phyloP scores from a whole-genome alignment of 2,888 invertebrate genomes.

The Syrphus vitripennis region DNA sequence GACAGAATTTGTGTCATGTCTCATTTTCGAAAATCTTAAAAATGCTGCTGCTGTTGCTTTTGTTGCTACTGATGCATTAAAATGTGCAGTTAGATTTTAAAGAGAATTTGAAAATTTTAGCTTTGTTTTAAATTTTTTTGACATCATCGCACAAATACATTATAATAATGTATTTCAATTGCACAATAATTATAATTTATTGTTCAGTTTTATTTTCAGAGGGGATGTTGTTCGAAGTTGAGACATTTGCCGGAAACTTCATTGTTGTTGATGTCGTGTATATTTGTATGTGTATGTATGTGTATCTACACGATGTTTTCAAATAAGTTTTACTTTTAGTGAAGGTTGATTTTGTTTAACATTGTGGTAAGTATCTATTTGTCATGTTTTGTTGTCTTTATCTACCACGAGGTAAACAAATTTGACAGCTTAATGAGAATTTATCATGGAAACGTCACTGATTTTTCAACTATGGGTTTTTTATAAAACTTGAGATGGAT shows the following conservation, averaged over 20 bases:
- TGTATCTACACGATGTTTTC: slow-evolving; percentile 17
- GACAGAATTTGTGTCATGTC: slow-evolving; percentile 47
- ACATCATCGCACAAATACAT: background rate
- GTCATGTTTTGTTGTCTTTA: background rate
- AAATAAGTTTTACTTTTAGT: background rate
- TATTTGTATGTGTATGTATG: no score
- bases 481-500: no score
- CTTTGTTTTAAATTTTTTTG: background rate
- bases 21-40: slow-evolving; percentile 33
- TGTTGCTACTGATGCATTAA: slow-evolving; percentile 12
- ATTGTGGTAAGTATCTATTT: background rate
- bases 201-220: background rate
- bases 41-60: slow-evolving; percentile 8
- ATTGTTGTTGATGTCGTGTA: slow-evolving; percentile 16
- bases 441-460: background rate
- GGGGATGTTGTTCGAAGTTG: background rate
- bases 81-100: background rate
- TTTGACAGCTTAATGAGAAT: background rate
- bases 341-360: background rate
- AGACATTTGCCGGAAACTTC: slow-evolving; percentile 9
- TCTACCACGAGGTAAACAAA: background rate
- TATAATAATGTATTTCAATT: background rate
- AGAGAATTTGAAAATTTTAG: background rate
- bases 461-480: no score
- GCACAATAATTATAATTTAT: background rate